These are phyloP conservation scores for Procambarus virginalis DNA, from an alignment of 1,140 invertebrate species.

Conservation along the genomic window DNA sequence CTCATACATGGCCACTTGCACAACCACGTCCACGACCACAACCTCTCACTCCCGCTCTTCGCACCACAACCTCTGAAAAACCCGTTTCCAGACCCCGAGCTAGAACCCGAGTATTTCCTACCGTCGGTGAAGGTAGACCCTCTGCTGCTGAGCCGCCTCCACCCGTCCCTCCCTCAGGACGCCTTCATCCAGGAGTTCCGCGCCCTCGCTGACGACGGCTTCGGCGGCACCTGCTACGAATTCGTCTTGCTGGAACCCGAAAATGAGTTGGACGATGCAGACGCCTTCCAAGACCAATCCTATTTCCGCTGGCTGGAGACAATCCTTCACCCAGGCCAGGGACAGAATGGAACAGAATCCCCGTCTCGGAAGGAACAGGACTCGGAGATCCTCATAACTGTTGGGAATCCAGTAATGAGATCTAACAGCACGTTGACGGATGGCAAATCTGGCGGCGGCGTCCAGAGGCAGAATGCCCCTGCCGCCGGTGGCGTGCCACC, in stretches of 20 bases:
- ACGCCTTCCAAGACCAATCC: no score
- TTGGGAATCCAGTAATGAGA: no score
- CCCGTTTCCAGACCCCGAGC: background rate
- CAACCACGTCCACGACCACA: background rate
- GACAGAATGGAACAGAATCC: no score
- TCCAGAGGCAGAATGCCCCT: no score
- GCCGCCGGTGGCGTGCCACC: no score
- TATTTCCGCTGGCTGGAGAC: no score
- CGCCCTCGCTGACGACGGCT: background rate
- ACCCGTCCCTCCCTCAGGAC: background rate
- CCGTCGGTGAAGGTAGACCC: background rate
- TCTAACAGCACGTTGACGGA: no score
- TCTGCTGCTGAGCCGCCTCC: background rate
- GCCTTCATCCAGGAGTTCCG: background rate
- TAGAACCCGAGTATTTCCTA: background rate
- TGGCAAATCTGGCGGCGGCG: no score
- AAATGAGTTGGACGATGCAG: background rate
- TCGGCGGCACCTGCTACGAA: background rate
- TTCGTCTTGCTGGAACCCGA: background rate
- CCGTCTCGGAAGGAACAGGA: no score
- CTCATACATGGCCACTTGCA: no score
- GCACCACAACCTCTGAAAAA: background rate
- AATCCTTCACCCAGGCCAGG: no score
- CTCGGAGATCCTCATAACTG: no score
- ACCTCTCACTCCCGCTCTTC: background rate